Evolutionary conservation across 1,140 invertebrate species (phyloP).

Genomic region (Apis laboriosa): DNA sequence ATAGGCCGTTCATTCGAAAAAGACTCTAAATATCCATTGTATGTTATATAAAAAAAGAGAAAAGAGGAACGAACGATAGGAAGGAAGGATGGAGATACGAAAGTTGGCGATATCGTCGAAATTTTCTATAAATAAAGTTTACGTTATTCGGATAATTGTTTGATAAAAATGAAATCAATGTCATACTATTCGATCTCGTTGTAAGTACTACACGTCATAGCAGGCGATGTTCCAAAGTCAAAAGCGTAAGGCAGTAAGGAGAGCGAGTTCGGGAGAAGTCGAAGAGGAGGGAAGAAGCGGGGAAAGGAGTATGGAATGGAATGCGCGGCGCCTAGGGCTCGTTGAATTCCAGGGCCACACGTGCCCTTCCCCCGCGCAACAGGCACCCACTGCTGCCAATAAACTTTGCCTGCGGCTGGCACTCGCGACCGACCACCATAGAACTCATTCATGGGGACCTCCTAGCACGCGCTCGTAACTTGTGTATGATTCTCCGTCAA

Average conservation of each 20-base stretch:
- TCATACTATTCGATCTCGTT: slow-evolving; percentile 10
- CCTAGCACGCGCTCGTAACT: slow-evolving; percentile 72
- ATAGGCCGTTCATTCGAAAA: slow-evolving; percentile 62
- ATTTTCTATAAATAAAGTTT: slow-evolving; percentile 32
- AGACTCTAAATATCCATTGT: slow-evolving; percentile 46
- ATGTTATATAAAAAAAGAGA: background rate
- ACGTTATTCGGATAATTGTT: background rate
- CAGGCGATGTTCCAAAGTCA: slow-evolving; percentile 66
- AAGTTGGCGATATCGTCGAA: slow-evolving; percentile 3
- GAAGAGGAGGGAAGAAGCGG: slow-evolving; percentile 43
- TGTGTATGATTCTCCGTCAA: background rate
- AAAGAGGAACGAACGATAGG: no score
- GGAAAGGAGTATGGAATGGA: slow-evolving; percentile 76
- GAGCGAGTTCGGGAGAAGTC: slow-evolving; percentile 73
- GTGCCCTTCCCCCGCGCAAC: slow-evolving; percentile 77
- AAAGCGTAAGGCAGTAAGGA: slow-evolving; percentile 69
- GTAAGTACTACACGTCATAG: slow-evolving; percentile 5
- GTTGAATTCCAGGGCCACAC: slow-evolving; percentile 82
- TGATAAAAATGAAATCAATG: slow-evolving; percentile 18
- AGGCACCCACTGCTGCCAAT: slow-evolving; percentile 75
- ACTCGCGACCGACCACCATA: slow-evolving; percentile 80
- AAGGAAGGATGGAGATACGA: background rate
- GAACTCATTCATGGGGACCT: slow-evolving; percentile 81
- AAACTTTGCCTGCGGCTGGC: slow-evolving; percentile 80
- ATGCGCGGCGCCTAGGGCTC: slow-evolving; percentile 84